Percentiles rank a stretch among this genome's conserved stretches.
phyloP scores from a whole-genome alignment of 2,888 invertebrate species.

The Mythimna loreyi region DNA sequence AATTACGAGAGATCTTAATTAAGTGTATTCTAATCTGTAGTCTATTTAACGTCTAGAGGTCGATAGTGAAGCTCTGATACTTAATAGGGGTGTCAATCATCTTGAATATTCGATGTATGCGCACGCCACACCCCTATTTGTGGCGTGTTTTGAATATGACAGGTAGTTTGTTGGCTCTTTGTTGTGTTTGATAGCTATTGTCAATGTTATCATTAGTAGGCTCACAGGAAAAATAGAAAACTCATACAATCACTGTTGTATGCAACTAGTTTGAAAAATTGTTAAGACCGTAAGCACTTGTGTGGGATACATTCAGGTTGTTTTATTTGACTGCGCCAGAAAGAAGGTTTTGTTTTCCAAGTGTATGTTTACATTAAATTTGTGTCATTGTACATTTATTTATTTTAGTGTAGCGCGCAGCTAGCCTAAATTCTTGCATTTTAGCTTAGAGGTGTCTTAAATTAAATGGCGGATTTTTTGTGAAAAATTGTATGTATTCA shows the following conservation, averaged over 20 bases:
- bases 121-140: slow-evolving; percentile 10
- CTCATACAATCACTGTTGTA: not conserved
- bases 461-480: no score
- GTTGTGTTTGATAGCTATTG: slow-evolving; percentile 4
- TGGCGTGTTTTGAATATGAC: slow-evolving; percentile 27
- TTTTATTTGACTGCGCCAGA: not conserved
- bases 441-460: no score
- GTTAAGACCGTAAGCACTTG: not conserved
- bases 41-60: slow-evolving; percentile 16
- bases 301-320: not conserved
- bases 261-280: not conserved
- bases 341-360: not conserved
- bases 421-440: no score
- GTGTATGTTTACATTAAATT: no score
- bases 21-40: slow-evolving; percentile 4
- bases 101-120: slow-evolving; percentile 27
- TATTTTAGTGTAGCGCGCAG: no score
- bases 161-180: slow-evolving; percentile 6
- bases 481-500: no score
- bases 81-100: slow-evolving; percentile 31
- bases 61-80: slow-evolving; percentile 15
- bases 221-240: not conserved
- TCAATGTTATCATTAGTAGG: slow-evolving; percentile 8
- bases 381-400: no score
- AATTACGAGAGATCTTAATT: slow-evolving; percentile 39